phyloP scores from a whole-genome alignment of 2,888 invertebrate species.

The Oxycera nigricornis region DNA sequence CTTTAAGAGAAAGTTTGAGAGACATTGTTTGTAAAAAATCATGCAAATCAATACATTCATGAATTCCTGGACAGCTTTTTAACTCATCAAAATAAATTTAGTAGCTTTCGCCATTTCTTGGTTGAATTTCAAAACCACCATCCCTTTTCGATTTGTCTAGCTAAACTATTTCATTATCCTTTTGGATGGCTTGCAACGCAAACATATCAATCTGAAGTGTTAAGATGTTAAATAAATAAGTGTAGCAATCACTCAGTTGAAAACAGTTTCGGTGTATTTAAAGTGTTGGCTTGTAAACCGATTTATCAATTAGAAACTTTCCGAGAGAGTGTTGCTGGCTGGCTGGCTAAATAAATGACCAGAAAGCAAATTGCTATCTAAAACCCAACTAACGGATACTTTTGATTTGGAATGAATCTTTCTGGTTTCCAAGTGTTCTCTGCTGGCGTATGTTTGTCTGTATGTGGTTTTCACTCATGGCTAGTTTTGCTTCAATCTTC shows the following conservation, averaged over 20 bases:
- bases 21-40: too few relatives aligned
- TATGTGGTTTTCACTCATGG: not conserved
- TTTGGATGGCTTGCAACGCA: not conserved
- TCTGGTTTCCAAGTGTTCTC: not conserved
- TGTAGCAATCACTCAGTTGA: not conserved
- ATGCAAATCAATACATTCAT: too few relatives aligned
- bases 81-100: too few relatives aligned
- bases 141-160: not conserved
- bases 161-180: conserved; percentile 1
- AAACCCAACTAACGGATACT: not conserved
- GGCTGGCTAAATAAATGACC: not conserved
- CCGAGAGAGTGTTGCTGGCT: not conserved
- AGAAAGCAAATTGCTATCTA: not conserved
- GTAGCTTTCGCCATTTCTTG: too few relatives aligned
- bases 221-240: conserved; percentile 5
- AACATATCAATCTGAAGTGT: conserved; percentile 1
- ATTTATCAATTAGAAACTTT: conserved; percentile 10
- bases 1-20: too few relatives aligned
- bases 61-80: not conserved
- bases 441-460: not conserved
- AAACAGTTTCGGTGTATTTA: not conserved
- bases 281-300: not conserved
- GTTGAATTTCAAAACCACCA: too few relatives aligned
- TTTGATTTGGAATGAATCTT: not conserved
- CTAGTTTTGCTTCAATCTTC: not conserved